Conservation (phyloP, 2,888 invertebrate genomes). For the Ophonus ardosiacus region DNA sequence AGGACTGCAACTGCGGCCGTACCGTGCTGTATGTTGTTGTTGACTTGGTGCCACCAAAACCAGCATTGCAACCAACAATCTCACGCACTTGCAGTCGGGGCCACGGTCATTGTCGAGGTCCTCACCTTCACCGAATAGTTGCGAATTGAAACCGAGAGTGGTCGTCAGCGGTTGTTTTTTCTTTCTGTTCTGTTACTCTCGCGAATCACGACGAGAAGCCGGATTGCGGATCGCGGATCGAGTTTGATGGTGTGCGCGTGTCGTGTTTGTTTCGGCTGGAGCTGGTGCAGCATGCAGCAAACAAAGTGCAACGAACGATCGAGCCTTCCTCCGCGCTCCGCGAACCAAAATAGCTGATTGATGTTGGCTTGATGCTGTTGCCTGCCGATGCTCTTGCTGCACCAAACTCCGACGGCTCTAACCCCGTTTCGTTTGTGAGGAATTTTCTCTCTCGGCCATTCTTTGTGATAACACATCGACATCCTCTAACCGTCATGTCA, state of each 20-base stretch:
- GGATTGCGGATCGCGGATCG: slow-evolving; percentile 25
- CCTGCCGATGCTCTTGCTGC: not conserved
- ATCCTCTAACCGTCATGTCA: slow-evolving; percentile 17
- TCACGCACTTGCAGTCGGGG: slow-evolving; percentile 52
- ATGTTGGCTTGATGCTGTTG: not conserved
- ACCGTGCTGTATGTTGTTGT: slow-evolving; percentile 48
- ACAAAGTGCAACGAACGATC: slow-evolving; percentile 52
- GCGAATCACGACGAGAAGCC: not conserved
- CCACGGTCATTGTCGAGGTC: slow-evolving; percentile 74
- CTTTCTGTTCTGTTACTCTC: slow-evolving; percentile 50
- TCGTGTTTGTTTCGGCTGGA: slow-evolving; percentile 42
- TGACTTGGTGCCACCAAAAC: slow-evolving; percentile 54
- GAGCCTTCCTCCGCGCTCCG: slow-evolving; percentile 33
- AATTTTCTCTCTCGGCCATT: slow-evolving; percentile 2
- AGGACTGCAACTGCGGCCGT: not conserved
- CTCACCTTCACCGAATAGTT: slow-evolving; percentile 74
- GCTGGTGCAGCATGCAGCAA: slow-evolving; percentile 50
- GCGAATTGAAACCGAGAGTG: slow-evolving; percentile 74
- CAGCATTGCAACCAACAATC: slow-evolving; percentile 27
- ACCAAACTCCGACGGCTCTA: slow-evolving; percentile 34
- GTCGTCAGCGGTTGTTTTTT: slow-evolving; percentile 69
- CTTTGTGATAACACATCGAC: slow-evolving; percentile 33
- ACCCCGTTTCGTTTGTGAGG: slow-evolving; percentile 15
- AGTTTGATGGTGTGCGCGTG: slow-evolving; percentile 45
- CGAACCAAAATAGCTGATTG: slow-evolving; percentile 49